Evolutionary conservation across 1,140 invertebrate species (phyloP).

Genomic region (Bombus ignitus): DNA sequence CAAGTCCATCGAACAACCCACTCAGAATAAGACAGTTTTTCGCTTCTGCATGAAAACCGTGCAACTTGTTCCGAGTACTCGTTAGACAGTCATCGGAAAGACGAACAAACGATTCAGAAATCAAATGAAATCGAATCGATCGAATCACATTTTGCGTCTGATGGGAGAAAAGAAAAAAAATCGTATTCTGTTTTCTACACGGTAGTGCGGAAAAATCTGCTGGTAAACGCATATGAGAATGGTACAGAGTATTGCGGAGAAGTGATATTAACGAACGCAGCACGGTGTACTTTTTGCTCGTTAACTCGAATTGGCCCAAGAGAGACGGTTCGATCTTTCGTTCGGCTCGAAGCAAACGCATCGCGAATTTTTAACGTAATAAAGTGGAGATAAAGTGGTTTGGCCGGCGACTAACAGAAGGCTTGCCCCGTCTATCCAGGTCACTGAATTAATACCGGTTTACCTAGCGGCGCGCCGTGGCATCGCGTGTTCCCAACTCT

Average conservation of each 20-base stretch:
- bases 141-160: no score
- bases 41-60: not conserved
- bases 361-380: conserved; percentile 54
- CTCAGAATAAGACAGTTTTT: not conserved
- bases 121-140: not conserved
- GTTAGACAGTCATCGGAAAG: not conserved
- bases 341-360: conserved; percentile 26
- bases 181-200: not conserved
- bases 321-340: conserved; percentile 48
- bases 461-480: conserved; percentile 23
- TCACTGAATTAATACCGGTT: conserved; percentile 62
- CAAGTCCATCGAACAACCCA: not conserved
- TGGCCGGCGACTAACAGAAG: conserved; percentile 37
- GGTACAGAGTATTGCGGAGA: not conserved
- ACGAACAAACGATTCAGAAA: not conserved
- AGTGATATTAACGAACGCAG: conserved; percentile 21
- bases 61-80: not conserved
- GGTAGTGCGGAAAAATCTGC: not conserved
- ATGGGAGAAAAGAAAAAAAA: not conserved
- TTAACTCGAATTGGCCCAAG: conserved; percentile 37
- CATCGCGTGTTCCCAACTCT: conserved; percentile 10
- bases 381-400: conserved; percentile 56
- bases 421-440: conserved; percentile 32
- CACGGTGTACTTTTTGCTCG: conserved; percentile 48
- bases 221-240: not conserved